Evolutionary conservation across 2,113 vertebrate species (phyloP).

Genomic region (Uropsilus gracilis): DNA sequence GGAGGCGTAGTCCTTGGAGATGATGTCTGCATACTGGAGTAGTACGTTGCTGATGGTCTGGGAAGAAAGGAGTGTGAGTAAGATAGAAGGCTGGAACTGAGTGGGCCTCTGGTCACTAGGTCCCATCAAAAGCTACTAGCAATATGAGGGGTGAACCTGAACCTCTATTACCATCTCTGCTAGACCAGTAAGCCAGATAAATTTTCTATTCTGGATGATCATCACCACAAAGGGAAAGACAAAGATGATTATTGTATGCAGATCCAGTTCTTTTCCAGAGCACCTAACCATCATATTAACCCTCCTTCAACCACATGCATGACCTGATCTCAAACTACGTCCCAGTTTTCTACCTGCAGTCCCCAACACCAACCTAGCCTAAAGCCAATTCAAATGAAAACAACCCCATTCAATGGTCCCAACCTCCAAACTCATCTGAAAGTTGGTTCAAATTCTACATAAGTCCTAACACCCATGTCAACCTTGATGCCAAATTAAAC

Average conservation of each 20-base stretch:
- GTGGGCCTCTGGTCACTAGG: rapidly evolving
- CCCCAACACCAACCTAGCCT: not conserved
- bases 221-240: not conserved
- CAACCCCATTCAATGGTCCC: not conserved
- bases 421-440: not conserved
- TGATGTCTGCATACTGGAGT: conserved; percentile 96
- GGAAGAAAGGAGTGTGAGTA: not conserved
- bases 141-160: not conserved
- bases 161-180: not conserved
- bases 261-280: not conserved
- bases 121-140: not conserved
- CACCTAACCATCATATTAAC: not conserved
- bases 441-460: not conserved
- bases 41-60: conserved; percentile 99
- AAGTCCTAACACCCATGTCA: not conserved
- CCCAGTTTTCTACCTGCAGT: not conserved
- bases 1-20: conserved; percentile 95
- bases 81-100: not conserved
- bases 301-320: not conserved
- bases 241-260: not conserved
- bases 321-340: not conserved
- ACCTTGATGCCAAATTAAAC: not conserved
- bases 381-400: not conserved
- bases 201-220: not conserved
- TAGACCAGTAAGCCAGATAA: not conserved